Evolutionary conservation across 2,113 vertebrate genomes (phyloP), one percentile per base, ranked within the genome.

Genomic region (Columba livia): DNA sequence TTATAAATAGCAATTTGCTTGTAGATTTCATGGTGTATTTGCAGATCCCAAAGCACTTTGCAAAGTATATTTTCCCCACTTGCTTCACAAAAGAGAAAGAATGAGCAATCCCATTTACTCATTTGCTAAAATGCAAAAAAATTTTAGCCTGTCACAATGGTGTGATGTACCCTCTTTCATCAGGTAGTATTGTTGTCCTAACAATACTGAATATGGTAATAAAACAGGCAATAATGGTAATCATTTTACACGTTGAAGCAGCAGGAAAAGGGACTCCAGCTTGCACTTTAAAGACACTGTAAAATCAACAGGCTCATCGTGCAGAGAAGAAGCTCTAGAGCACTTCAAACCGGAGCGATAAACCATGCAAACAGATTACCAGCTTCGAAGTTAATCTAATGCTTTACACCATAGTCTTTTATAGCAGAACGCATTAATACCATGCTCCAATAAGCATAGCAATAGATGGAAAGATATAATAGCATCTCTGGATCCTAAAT

Each of bases 401-500:
- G 53, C 69, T 89, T 81, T 89, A 79, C 61, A 75, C 57, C 25
- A 16, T 14, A 10, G 18, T 16, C 83, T 74, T 71, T 82, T 74
- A 71, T 10, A 87, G 87, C 48, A 91, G 78, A 85, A 89, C 61
- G 44, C 62, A 62, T 95, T 92, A 72, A 58, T 70, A 71, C n/a
- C 21, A 44, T 66, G 65, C 67, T 94, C 64, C 79, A 92, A 90
- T 93, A 78, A 91, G 82, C 82, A 66, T 2, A 88, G 69, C 48
- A 91, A 88, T 70, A 70, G 60, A 81, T 81, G 60, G 85, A 74
- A 78, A 86, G 71, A 91, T 53, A 26, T 57, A 85, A 88, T 38
- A 91, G 58, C 74, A 85, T 77, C 78, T 88, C 64, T 77, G 77
- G 79, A 80, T 71, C 83, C 85, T 86, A 96, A 86, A 86, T 88